A percentile compares a stretch with the other conserved stretches of the same genome.
Conservation (phyloP, 2,797 vertebrate genomes). For the Glossophaga mutica region DNA sequence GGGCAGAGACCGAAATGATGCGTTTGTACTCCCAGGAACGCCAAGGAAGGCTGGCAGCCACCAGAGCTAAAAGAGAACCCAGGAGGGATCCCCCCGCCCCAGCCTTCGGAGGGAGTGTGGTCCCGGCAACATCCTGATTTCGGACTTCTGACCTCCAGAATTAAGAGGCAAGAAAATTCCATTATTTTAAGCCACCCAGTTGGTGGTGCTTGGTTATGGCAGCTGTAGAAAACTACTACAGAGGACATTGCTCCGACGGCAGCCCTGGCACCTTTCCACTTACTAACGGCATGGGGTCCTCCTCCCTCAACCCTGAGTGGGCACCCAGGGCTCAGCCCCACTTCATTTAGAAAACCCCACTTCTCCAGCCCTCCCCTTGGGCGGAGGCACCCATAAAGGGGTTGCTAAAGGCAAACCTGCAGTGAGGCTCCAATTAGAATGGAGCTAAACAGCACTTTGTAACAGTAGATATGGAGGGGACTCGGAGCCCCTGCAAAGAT, state of each 20-base stretch:
- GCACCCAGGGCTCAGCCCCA: rapidly evolving
- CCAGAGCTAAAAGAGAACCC: neutral
- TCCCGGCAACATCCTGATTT: neutral
- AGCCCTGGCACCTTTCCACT: neutral
- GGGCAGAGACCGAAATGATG: neutral
- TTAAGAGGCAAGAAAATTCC: neutral
- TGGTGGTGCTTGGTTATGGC: neutral
- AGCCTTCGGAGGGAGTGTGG: neutral
- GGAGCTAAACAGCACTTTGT: neutral
- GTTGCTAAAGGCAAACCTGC: neutral
- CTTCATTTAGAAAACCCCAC: neutral
- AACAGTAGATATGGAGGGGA: neutral
- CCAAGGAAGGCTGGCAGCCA: too few species aligned
- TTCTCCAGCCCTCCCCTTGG: neutral
- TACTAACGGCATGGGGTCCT: neutral
- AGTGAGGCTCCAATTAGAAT: neutral
- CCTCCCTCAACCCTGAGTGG: neutral
- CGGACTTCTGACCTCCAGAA: neutral
- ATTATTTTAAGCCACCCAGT: neutral
- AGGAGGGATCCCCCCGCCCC: neutral
- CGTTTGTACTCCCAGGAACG: neutral
- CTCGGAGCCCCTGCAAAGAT: neutral
- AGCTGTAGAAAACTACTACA: neutral
- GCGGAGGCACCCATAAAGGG: neutral
- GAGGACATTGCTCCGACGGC: too few species aligned